Base-by-base conservation (phyloP, 2,797 vertebrate genomes). In the Sebastiscus albofasciatus region DNA sequence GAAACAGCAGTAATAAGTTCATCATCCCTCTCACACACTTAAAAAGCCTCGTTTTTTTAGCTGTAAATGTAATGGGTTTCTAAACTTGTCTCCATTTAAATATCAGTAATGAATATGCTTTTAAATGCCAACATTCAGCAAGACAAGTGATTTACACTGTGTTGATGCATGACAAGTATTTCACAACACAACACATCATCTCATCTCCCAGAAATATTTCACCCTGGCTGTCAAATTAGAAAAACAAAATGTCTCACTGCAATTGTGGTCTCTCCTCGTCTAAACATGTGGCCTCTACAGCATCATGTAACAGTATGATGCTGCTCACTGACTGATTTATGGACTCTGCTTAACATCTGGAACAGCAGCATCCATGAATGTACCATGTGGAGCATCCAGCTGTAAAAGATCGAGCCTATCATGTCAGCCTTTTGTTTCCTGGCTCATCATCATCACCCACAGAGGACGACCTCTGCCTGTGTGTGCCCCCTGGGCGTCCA, bases 331-430 rank as follows among this genome's bases (percentile, higher is more conserved):
- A 66, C 60, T 72, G 58, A 72, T 69, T 79, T 46, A 59, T 9
- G 16, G 42, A 64, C 58, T 62, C 11, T 2, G 10, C 74, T 77
- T 68, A 82, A 90, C 84, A 89, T 87, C 87, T 90, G 87, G 85
- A 88, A 46, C 42, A 46, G 0, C 39, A 60, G 27, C 77, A 74
- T 77, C 80, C 59, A 75, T 29, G 33, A 84, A 75, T 22, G 71
- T 85, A 87, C 81, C 88, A 88, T 81, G 58, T 83, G 82, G 39
- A 64, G 56, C 76, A 56, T 65, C 79, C 85, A 87, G 76, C 90
- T 87, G 82, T 61, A 18, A 8, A 71, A 3, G 61, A 46, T 46
- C 42, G 42, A 73, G 79, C 86, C 72, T 46, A 52, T 80, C 74
- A 52, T 68, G 78, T 67, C 83, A 61, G 56, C 26, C 49, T 52